Percentiles rank a stretch among this genome's conserved stretches.
Conservation (phyloP, 2,113 vertebrate species). For the Neodon shergylaensis region DNA sequence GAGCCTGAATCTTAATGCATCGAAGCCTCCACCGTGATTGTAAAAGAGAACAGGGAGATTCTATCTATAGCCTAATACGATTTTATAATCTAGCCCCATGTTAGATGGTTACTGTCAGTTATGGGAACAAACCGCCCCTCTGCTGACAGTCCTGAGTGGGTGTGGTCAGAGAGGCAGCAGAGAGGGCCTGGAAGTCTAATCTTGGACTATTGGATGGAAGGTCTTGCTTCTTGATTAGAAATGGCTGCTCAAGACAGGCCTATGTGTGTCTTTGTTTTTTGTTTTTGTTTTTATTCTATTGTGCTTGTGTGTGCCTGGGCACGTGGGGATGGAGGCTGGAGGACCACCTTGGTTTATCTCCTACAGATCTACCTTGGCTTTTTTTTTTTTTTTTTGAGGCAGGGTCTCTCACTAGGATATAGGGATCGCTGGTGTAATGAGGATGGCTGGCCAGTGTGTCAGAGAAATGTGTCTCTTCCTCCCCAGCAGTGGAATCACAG, state of each 20-base stretch:
- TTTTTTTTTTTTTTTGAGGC: neutral
- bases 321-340: neutral
- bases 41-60: conserved; percentile 54
- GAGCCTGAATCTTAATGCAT: conserved; percentile 79
- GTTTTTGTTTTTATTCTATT: neutral
- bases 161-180: neutral
- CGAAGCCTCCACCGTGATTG: conserved; percentile 63
- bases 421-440: neutral
- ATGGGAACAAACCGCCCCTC: conserved; percentile 58
- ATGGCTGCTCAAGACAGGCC: rapidly evolving
- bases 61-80: conserved; percentile 66
- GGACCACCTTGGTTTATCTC: neutral
- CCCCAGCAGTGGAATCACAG: neutral
- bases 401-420: neutral
- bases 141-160: conserved; percentile 58
- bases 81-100: conserved; percentile 63
- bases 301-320: neutral
- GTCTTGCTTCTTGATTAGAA: rapidly evolving
- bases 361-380: neutral
- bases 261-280: rapidly evolving
- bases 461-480: neutral
- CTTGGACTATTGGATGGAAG: rapidly evolving
- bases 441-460: neutral
- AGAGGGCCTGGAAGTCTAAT: neutral
- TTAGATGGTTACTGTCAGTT: conserved; percentile 54